These are phyloP conservation scores for Acanthurus tractus DNA, from an alignment of 2,797 vertebrate genomes.

Conservation along the genomic window DNA sequence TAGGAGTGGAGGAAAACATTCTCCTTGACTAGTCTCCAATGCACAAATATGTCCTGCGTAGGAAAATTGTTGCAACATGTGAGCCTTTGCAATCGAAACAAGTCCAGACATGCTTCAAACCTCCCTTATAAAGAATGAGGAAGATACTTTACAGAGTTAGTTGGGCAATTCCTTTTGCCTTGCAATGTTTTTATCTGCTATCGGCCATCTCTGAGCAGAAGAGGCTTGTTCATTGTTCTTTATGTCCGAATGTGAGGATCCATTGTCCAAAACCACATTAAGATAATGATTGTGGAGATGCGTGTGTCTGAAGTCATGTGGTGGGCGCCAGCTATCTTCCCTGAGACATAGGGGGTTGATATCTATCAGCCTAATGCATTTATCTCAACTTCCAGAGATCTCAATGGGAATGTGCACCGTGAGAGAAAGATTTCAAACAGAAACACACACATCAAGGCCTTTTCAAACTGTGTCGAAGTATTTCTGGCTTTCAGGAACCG, in stretches of 20 bases:
- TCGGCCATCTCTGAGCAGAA: conserved; percentile 19
- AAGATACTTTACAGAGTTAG: conserved; percentile 38
- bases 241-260: conserved; percentile 39
- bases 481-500: conserved; percentile 7
- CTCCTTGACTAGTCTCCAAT: conserved; percentile 34
- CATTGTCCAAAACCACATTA: conserved; percentile 50
- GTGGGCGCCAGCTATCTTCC: conserved; percentile 28
- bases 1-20: conserved; percentile 24
- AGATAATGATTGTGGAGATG: conserved; percentile 40
- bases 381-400: conserved; percentile 7
- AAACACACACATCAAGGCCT: background rate
- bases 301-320: conserved; percentile 29
- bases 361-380: conserved; percentile 25
- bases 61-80: conserved; percentile 24
- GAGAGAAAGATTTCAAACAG: background rate
- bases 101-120: conserved; percentile 41
- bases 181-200: conserved; percentile 26
- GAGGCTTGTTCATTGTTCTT: conserved; percentile 47
- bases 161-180: conserved; percentile 30
- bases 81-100: conserved; percentile 43
- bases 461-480: background rate
- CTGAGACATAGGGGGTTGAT: conserved; percentile 30
- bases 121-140: conserved; percentile 61
- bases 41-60: conserved; percentile 21
- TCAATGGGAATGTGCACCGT: background rate